Evolutionary conservation across 2,888 invertebrate genomes (phyloP).

Genomic region (Rhopalosiphum nymphaeae): DNA sequence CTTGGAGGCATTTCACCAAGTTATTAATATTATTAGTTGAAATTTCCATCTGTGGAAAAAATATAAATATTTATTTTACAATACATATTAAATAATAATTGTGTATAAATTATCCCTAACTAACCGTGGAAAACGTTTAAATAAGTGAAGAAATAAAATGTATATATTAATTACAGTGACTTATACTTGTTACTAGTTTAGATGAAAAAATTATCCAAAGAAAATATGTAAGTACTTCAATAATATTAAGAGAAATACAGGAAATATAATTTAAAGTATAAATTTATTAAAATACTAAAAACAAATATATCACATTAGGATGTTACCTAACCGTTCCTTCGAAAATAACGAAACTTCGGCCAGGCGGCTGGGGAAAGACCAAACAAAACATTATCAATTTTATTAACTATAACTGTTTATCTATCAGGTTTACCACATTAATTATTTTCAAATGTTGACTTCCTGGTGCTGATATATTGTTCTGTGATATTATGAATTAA

Average conservation of each 20-base stretch:
- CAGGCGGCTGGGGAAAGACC: not conserved
- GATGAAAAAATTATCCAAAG: not conserved
- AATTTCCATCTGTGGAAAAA: slow-evolving; percentile 52
- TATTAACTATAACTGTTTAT: not conserved
- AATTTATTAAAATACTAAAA: not conserved
- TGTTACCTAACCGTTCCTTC: not conserved
- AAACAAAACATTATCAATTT: slow-evolving; percentile 44
- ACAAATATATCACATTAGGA: not conserved
- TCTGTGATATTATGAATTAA: too few species aligned
- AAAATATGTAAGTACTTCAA: not conserved
- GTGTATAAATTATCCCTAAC: not conserved
- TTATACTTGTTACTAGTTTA: not conserved
- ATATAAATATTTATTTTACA: not conserved
- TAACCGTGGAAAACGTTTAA: not conserved
- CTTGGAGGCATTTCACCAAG: slow-evolving; percentile 51
- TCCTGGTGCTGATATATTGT: too few species aligned
- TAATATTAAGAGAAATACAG: not conserved
- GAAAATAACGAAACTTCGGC: slow-evolving; percentile 42
- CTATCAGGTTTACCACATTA: slow-evolving; percentile 3
- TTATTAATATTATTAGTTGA: slow-evolving; percentile 51
- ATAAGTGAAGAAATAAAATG: not conserved
- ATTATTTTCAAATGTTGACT: not conserved
- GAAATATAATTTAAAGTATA: not conserved
- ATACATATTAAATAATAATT: not conserved
- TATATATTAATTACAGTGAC: not conserved